These are phyloP conservation scores for Pipistrellus pygmaeus DNA, from an alignment of 2,797 vertebrate genomes.

Conservation along the genomic window DNA sequence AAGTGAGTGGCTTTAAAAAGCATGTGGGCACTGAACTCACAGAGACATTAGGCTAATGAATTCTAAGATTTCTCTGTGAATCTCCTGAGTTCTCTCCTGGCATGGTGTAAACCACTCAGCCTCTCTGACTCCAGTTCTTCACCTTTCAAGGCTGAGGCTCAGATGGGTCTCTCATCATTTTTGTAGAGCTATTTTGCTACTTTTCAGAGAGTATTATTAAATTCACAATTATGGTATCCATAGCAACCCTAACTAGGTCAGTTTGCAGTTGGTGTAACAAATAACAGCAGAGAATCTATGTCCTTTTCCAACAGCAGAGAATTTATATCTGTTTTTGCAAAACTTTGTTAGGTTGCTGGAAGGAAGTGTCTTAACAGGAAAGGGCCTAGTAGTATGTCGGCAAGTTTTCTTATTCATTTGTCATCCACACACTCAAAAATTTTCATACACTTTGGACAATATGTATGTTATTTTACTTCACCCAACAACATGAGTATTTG, in stretches of 20 bases:
- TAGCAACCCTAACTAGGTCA: conserved; percentile 82
- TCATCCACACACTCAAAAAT: background rate
- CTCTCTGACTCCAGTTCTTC: conserved; percentile 63
- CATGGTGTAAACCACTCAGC: background rate
- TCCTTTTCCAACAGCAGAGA: background rate
- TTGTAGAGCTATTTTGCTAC: background rate
- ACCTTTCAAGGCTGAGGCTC: conserved; percentile 49
- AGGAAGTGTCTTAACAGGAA: conserved; percentile 17
- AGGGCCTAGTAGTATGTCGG: background rate
- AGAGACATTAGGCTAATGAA: background rate
- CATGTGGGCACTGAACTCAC: background rate
- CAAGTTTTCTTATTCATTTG: conserved; percentile 8
- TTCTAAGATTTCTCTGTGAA: conserved; percentile 23
- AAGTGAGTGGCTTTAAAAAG: conserved; percentile 43
- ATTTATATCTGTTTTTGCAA: conserved; percentile 31
- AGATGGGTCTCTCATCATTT: conserved; percentile 53
- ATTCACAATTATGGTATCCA: conserved; percentile 80
- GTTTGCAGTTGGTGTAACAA: conserved; percentile 70
- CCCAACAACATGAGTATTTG: background rate
- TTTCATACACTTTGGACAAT: conserved; percentile 16
- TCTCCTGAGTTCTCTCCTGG: background rate
- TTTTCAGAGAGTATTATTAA: conserved; percentile 70
- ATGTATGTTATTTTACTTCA: background rate
- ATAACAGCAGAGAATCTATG: conserved; percentile 64
- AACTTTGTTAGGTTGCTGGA: conserved; percentile 53